These are phyloP conservation scores for Xenentodon cancila DNA, from an alignment of 2,797 vertebrate genomes.

Conservation along the genomic window DNA sequence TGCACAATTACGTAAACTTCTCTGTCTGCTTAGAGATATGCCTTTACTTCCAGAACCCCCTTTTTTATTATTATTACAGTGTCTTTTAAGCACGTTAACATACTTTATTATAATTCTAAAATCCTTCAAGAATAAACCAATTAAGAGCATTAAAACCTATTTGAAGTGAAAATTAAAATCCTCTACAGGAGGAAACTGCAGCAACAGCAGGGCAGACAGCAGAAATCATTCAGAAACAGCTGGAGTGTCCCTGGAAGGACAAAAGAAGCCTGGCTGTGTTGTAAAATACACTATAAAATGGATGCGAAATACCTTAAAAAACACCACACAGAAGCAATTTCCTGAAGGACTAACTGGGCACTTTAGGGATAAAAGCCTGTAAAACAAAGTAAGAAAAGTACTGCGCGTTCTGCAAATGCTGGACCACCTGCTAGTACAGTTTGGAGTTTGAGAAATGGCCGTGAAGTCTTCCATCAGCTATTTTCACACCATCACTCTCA, in stretches of 20 bases:
- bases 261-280: not conserved
- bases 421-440: constrained; percentile 43
- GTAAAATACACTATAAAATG: constrained; percentile 13
- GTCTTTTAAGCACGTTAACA: too few relatives aligned
- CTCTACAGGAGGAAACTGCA: too few relatives aligned
- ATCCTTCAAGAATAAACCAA: constrained; percentile 44
- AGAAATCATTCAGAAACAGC: constrained; percentile 30
- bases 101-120: constrained; percentile 10
- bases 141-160: constrained; percentile 40
- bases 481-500: constrained; percentile 28
- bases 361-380: constrained; percentile 2
- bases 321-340: not conserved
- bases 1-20: too few relatives aligned
- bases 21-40: too few relatives aligned
- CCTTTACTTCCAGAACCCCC: too few relatives aligned
- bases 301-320: constrained; percentile 4
- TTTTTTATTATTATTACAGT: too few relatives aligned
- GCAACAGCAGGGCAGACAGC: constrained; percentile 10
- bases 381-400: not conserved
- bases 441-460: constrained; percentile 36
- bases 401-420: not conserved
- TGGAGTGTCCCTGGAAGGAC: constrained; percentile 29
- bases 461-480: constrained; percentile 33
- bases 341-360: too few relatives aligned
- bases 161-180: too few relatives aligned